Base-by-base conservation (phyloP, 2,797 vertebrate genomes). In the Manis crassicaudata region DNA sequence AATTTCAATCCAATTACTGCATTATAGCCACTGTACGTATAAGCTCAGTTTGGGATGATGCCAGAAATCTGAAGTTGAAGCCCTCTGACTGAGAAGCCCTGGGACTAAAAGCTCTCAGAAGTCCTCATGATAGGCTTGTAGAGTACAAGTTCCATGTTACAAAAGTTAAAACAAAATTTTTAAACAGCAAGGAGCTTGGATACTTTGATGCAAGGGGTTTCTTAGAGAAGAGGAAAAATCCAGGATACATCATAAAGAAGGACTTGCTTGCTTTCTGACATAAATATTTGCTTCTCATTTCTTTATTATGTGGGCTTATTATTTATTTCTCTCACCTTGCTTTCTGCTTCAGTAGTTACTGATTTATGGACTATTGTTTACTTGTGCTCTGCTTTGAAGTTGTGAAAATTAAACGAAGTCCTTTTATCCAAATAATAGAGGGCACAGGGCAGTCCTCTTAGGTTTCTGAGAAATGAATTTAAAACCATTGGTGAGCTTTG, bases 301-400 rank as follows among this genome's bases (percentile, higher is more conserved):
- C 90, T 90, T 76, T 91, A 37, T 91, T 70, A 25, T 86, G 58
- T 90, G 52, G 6, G 58, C 6, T 58, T 72, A 68, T 9, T 83
- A 52, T 70, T 94, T 72, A 32, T 68, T 93, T 75, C n/a, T 85
- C 37, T 60, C 7, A 17, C 79, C 68, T 84, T 70, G 77, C 67
- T 92, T 58, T 94, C 54, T 93, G 58, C 82, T 80, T 68, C 40
- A 70, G 20, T 32, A 86, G 92, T 90, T 95, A 95, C 83, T 92
- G 88, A 95, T 80, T 80, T 92, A 86, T n/a, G 52, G 83, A n/a
- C 72, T 6, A 29, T 37, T 93, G 87, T 93, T 96, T 85, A 67
- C 63, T 87, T 37, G n/a, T 6, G 13, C 56, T 93, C 40, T 25
- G n/a, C 89, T 96, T 95, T 96, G 94, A 96, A 96, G 88, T 72